Evolutionary conservation across 2,113 vertebrate genomes (phyloP).

Genomic region (Halichoerus grypus): DNA sequence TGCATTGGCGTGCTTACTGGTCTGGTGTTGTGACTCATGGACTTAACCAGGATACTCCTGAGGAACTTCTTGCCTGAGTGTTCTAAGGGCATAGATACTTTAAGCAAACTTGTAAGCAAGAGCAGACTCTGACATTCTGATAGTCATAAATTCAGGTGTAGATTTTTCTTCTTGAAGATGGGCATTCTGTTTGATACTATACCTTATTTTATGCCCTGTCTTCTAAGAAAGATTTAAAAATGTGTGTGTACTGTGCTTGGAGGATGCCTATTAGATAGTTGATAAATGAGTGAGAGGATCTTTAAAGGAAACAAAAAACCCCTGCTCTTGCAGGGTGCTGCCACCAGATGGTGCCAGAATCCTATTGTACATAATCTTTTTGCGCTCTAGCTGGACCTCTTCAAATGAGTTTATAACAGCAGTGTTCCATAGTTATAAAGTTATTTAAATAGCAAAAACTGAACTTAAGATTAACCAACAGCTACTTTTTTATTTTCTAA

Average conservation of each 20-base stretch:
- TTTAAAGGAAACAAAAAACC: background rate
- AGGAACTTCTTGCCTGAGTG: background rate
- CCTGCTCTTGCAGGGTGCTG: background rate
- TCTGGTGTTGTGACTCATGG: background rate
- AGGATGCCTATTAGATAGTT: background rate
- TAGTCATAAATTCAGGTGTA: constrained; percentile 47
- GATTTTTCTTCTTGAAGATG: background rate
- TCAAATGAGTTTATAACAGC: background rate
- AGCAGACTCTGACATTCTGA: background rate
- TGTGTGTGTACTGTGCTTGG: background rate
- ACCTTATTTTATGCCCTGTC: constrained; percentile 33
- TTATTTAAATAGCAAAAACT: constrained; percentile 19
- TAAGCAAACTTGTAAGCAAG: background rate
- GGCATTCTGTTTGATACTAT: background rate
- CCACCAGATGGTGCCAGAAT: constrained; percentile 74
- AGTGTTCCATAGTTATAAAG: background rate
- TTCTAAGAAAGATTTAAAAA: constrained; percentile 50
- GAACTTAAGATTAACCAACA: background rate
- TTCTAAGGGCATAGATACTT: background rate
- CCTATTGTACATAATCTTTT: background rate
- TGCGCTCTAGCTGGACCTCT: background rate
- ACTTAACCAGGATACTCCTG: background rate
- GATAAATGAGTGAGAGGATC: background rate
- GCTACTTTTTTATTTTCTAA: background rate
- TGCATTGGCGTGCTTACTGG: background rate